phyloP scores from a whole-genome alignment of 2,888 invertebrate genomes.

The Zootermopsis nevadensis region DNA sequence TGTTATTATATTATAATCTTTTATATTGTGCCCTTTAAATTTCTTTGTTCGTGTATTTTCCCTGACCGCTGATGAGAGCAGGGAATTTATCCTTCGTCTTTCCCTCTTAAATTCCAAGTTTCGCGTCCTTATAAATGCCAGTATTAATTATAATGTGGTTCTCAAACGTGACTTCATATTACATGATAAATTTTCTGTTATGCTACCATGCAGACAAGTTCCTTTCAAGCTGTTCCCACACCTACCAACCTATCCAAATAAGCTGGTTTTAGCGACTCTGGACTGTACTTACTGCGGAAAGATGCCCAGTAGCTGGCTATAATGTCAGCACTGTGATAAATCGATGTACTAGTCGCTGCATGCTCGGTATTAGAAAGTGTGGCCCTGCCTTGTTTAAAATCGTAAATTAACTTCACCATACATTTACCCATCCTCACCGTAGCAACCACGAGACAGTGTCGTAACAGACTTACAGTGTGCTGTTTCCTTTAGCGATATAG shows the following conservation, averaged over 20 bases:
- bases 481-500: background rate
- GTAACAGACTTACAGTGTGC: background rate
- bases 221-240: too few species aligned
- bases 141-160: too few species aligned
- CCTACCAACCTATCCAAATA: background rate
- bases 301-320: background rate
- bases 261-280: background rate
- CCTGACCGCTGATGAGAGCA: too few species aligned
- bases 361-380: slow-evolving; percentile 1
- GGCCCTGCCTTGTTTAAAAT: slow-evolving; percentile 7
- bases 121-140: too few species aligned
- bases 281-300: background rate
- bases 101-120: too few species aligned
- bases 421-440: background rate
- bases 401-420: slow-evolving; percentile 10
- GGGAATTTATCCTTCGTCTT: too few species aligned
- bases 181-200: too few species aligned
- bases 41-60: too few species aligned
- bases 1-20: too few species aligned
- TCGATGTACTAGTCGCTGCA: slow-evolving; percentile 3
- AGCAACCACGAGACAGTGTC: background rate
- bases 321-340: slow-evolving; percentile 10
- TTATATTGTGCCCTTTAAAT: too few species aligned
- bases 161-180: too few species aligned
- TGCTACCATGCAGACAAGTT: too few species aligned